A percentile compares a stretch with the other conserved stretches of the same genome.
These are phyloP conservation scores for Diaperis boleti DNA, from an alignment of 2,888 invertebrate genomes.

Conservation along the genomic window DNA sequence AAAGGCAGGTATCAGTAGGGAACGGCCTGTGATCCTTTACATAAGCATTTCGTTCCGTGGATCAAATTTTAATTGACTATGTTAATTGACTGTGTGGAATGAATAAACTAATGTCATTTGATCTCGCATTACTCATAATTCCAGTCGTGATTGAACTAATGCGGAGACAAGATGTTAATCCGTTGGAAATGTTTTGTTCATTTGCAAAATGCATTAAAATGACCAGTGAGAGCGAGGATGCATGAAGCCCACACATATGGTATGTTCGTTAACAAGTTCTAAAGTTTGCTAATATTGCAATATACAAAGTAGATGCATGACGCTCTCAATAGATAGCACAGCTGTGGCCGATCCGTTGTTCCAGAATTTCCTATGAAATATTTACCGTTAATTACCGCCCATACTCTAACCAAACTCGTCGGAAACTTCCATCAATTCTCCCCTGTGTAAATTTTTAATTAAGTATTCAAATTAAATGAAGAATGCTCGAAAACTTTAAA, in stretches of 20 bases:
- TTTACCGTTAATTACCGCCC: constrained; percentile 38
- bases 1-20: too few species aligned
- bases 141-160: not conserved
- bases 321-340: constrained; percentile 11
- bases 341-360: constrained; percentile 23
- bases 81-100: too few species aligned
- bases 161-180: constrained; percentile 8
- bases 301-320: constrained; percentile 31
- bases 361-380: constrained; percentile 29
- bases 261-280: constrained; percentile 37
- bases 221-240: constrained; percentile 26
- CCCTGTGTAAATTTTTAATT: constrained; percentile 48
- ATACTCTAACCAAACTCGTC: constrained; percentile 11
- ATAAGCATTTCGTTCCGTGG: too few species aligned
- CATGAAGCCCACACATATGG: constrained; percentile 33
- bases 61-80: too few species aligned
- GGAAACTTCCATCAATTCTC: constrained; percentile 22
- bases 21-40: too few species aligned
- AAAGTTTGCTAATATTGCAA: constrained; percentile 29
- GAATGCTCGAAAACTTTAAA: constrained; percentile 39
- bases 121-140: not conserved
- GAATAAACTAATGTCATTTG: not conserved
- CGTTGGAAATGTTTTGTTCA: constrained; percentile 22
- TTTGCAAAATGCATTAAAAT: constrained; percentile 28
- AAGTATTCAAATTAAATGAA: constrained; percentile 48